Evolutionary conservation across 2,888 invertebrate species (phyloP), one percentile per base, ranked within the genome.

Genomic region (Chaetoderma sp.): DNA sequence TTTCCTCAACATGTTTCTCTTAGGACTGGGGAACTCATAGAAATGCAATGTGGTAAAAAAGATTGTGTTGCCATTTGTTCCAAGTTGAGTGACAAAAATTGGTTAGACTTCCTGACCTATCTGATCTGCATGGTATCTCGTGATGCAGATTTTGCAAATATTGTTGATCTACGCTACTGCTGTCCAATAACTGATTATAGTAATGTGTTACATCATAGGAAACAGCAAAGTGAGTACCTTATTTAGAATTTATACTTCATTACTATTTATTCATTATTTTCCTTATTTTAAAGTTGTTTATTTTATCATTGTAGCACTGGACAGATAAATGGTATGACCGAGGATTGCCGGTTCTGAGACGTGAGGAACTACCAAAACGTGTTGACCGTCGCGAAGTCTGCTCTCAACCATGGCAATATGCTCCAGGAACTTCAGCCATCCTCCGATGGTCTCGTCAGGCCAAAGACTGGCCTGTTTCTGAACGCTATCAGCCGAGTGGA

Each of bases 271-370:
- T 10, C 39, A 36, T 36, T 13, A 36, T 36, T 13, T 10, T 13
- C 21, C 57, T 25, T 4, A 16, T 50, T 56, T 32, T 25, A n/a
- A 13, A 8, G 27, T 25, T 50, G 44, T n/a, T 63, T 27, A 30
- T 44, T 18, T 47, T 3, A 52, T 52, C 16, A 10, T 67, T 70
- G 1, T 63, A 82, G 82, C 75, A 80, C 60, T 81, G 82, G 82
- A 78, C 79, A 56, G 81, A 82, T 65, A 81, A 81, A 71, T 81
- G 81, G 81, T 80, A 79, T 67, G 78, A 82, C 65, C 72, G 70
- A 58, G 80, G 75, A 4, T 73, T 75, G 23, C 80, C 79, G 16
- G 74, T 74, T 3, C 57, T 74, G 13, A 68, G 76, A 33, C 65
- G 77, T 23, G 80, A 80, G 67, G 81, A 82, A 56, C 73, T 82